Percentiles rank a stretch among this genome's conserved stretches.
These are phyloP conservation scores for Argyresthia albistria DNA, from an alignment of 2,888 invertebrate species.

Conservation along the genomic window DNA sequence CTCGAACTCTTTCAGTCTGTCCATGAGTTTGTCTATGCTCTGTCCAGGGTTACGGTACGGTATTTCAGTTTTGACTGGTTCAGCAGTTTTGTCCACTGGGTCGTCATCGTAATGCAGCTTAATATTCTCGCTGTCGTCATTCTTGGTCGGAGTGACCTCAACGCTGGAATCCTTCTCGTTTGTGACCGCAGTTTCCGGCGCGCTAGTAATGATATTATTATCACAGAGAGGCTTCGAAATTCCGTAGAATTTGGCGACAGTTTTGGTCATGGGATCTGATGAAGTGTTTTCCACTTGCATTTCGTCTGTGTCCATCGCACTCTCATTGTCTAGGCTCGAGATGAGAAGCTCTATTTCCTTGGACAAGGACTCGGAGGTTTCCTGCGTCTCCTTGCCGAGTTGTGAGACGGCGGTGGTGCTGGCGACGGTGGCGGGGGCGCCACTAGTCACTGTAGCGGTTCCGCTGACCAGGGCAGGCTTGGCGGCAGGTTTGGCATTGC, in stretches of 20 bases:
- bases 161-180: slow-evolving; percentile 32
- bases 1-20: slow-evolving; percentile 63
- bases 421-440: slow-evolving; percentile 24
- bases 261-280: slow-evolving; percentile 37
- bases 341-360: slow-evolving; percentile 65
- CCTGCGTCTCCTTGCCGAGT: slow-evolving; percentile 39
- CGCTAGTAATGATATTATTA: slow-evolving; percentile 36
- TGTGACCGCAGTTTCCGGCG: slow-evolving; percentile 49
- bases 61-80: slow-evolving; percentile 40
- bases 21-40: slow-evolving; percentile 65
- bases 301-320: slow-evolving; percentile 32
- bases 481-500: slow-evolving; percentile 12
- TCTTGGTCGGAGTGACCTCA: slow-evolving; percentile 52
- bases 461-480: slow-evolving; percentile 1
- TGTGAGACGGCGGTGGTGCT: slow-evolving; percentile 12
- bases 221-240: slow-evolving; percentile 45
- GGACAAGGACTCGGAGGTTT: slow-evolving; percentile 55
- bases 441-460: slow-evolving; percentile 6
- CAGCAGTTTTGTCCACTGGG: slow-evolving; percentile 44
- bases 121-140: slow-evolving; percentile 59
- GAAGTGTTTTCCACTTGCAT: slow-evolving; percentile 12
- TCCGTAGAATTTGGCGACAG: slow-evolving; percentile 49
- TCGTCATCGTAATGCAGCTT: slow-evolving; percentile 60
- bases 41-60: slow-evolving; percentile 51
- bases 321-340: slow-evolving; percentile 54